Conservation (phyloP, 2,797 vertebrate genomes). For the Eulemur albifrons region DNA sequence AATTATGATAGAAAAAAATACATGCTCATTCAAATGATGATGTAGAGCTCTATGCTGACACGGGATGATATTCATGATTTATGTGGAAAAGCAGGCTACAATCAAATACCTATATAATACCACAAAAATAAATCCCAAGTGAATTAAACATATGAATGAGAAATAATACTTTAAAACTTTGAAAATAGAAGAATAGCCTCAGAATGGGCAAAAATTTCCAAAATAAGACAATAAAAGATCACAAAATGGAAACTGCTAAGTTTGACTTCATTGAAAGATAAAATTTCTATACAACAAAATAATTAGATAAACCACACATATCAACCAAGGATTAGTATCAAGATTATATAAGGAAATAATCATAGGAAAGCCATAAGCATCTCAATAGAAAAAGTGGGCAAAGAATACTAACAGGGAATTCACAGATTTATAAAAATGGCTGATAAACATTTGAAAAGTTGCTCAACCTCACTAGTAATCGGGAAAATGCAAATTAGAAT, state of each 20-base stretch:
- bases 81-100: not conserved
- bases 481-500: not conserved
- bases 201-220: not conserved
- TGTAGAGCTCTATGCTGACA: not conserved
- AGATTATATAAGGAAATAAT: not conserved
- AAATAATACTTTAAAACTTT: not conserved
- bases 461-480: not conserved
- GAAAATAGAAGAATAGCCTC: not conserved
- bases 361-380: not conserved
- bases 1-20: not conserved
- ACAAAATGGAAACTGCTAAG: not conserved
- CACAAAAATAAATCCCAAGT: constrained; percentile 15
- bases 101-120: not conserved
- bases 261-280: not conserved
- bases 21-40: not conserved
- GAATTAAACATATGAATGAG: not conserved
- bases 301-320: not conserved
- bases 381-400: not conserved
- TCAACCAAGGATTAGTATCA: not conserved
- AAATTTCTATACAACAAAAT: not conserved
- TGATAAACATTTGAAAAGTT: not conserved
- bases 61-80: not conserved
- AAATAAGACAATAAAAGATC: not conserved
- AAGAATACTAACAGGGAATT: not conserved
- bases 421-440: not conserved